A percentile compares a stretch with the other conserved stretches of the same genome.
phyloP scores from a whole-genome alignment of 2,113 vertebrate genomes.

The Sphaerodactylus townsendi region DNA sequence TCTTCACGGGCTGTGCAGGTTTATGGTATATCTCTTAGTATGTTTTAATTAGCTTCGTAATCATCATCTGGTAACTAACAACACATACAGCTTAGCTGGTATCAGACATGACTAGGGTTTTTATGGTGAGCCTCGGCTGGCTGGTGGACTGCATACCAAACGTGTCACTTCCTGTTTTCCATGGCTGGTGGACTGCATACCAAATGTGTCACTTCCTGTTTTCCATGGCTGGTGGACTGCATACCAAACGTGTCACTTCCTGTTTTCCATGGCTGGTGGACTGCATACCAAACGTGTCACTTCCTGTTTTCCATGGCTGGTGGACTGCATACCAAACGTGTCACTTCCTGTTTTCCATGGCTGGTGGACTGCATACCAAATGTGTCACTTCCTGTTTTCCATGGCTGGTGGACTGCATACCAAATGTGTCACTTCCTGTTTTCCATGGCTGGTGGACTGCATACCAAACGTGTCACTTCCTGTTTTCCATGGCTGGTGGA shows the following conservation, averaged over 20 bases:
- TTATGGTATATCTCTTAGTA: slow-evolving; percentile 64
- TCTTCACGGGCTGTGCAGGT: slow-evolving; percentile 65
- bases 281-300: background rate
- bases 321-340: background rate
- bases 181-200: background rate
- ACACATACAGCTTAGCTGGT: slow-evolving; percentile 12
- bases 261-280: background rate
- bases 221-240: background rate
- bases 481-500: background rate
- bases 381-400: too few species aligned
- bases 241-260: background rate
- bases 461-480: background rate
- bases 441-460: background rate
- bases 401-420: background rate
- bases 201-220: background rate
- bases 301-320: too few species aligned
- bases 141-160: background rate
- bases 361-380: background rate
- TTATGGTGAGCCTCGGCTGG: too few species aligned
- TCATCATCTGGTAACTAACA: slow-evolving; percentile 55
- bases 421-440: background rate
- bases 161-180: background rate
- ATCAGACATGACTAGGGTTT: background rate
- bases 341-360: too few species aligned
- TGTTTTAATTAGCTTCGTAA: slow-evolving; percentile 69